Percentiles rank a stretch among this genome's conserved stretches.
These are phyloP conservation scores for Trematomus loennbergii DNA, from an alignment of 2,113 vertebrate genomes.

Conservation along the genomic window DNA sequence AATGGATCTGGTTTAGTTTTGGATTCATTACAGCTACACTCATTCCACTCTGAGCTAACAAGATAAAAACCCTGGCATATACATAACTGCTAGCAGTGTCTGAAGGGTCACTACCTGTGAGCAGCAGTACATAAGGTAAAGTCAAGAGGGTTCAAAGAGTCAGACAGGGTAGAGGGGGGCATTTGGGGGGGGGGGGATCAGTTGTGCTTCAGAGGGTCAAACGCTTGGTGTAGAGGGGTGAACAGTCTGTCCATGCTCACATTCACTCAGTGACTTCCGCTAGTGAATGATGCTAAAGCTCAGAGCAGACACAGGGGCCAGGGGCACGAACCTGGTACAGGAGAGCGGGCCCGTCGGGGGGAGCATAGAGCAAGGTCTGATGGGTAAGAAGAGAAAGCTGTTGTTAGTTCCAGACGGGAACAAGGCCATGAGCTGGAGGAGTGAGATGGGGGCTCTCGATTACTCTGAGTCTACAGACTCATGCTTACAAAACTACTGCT, in stretches of 20 bases:
- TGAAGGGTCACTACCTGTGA: constrained; percentile 6
- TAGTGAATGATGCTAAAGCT: constrained; percentile 64
- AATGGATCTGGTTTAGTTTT: too few species aligned
- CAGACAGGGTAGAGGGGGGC: constrained; percentile 13
- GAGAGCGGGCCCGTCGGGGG: constrained; percentile 73
- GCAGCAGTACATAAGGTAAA: constrained; percentile 25
- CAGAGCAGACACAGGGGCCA: constrained; percentile 71
- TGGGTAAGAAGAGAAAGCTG: constrained; percentile 79
- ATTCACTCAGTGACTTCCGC: constrained; percentile 51
- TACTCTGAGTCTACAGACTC: not conserved
- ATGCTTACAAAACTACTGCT: not conserved
- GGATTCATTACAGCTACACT: too few species aligned
- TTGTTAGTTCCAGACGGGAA: constrained; percentile 66
- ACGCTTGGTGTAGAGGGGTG: constrained; percentile 19
- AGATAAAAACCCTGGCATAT: too few species aligned
- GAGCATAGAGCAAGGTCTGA: constrained; percentile 83
- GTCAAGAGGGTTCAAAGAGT: constrained; percentile 19
- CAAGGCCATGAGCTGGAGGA: constrained; percentile 12
- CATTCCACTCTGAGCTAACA: too few species aligned
- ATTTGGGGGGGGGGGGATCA: not conserved
- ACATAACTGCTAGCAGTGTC: too few species aligned
- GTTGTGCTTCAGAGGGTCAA: constrained; percentile 27
- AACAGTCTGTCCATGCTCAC: constrained; percentile 45
- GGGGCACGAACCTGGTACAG: constrained; percentile 81
- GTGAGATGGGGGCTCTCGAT: not conserved